Percentiles rank a stretch among this genome's conserved stretches.
These are phyloP conservation scores for Coluber constrictor DNA, from an alignment of 2,797 vertebrate species.

Conservation along the genomic window DNA sequence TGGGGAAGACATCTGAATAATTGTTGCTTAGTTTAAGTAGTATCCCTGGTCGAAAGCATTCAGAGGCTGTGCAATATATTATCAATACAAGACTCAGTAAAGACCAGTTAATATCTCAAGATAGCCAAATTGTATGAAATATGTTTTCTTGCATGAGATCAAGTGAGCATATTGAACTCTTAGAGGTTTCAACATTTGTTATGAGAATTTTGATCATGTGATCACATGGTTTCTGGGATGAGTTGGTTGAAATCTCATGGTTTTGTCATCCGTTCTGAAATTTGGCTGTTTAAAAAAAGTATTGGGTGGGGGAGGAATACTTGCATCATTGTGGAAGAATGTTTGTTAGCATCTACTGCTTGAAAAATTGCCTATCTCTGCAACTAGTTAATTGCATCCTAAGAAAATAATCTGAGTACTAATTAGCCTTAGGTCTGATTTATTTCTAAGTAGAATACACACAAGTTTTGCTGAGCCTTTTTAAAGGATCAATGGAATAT, in stretches of 20 bases:
- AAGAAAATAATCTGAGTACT: neutral
- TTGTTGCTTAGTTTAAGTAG: neutral
- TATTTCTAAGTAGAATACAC: neutral
- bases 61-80: neutral
- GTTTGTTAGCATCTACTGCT: neutral
- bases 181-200: neutral
- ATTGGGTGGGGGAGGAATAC: neutral
- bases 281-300: neutral
- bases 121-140: neutral
- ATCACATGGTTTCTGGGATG: neutral
- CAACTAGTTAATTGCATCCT: neutral
- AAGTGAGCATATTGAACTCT: neutral
- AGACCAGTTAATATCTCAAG: neutral
- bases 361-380: neutral
- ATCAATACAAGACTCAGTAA: neutral
- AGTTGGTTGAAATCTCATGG: neutral
- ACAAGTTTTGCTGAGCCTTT: neutral
- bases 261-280: neutral
- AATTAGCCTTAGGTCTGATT: neutral
- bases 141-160: neutral
- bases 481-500: neutral
- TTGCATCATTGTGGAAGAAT: neutral
- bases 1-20: neutral
- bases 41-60: neutral
- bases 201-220: neutral